These are phyloP conservation scores for Columba livia DNA, from an alignment of 2,113 vertebrate species.

Conservation along the genomic window DNA sequence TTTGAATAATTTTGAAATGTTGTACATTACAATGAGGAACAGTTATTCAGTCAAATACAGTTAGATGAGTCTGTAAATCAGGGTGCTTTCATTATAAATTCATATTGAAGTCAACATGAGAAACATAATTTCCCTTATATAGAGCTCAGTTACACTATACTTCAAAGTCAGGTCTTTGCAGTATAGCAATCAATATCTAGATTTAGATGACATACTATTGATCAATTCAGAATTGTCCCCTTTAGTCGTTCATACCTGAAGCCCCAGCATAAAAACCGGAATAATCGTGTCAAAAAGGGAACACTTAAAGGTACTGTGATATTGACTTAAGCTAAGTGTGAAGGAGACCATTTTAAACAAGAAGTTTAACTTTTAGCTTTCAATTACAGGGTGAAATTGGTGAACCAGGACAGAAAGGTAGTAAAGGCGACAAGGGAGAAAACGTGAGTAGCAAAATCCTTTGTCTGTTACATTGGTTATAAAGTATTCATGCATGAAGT, in stretches of 20 bases:
- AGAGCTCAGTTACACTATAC: conserved; percentile 13
- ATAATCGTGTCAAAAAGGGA: conserved; percentile 40
- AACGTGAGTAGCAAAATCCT: conserved; percentile 80
- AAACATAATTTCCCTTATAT: conserved; percentile 39
- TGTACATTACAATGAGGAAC: background rate
- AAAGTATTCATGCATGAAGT: background rate
- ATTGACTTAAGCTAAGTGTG: background rate
- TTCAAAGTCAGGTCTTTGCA: conserved; percentile 46
- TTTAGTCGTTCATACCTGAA: conserved; percentile 67
- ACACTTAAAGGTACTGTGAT: conserved; percentile 40
- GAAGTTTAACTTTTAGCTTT: conserved; percentile 52
- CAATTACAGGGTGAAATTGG: conserved; percentile 92
- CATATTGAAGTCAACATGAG: background rate
- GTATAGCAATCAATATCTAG: conserved; percentile 52
- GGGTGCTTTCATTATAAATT: background rate
- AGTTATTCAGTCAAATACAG: background rate
- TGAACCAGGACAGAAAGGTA: conserved; percentile 95
- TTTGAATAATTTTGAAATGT: background rate
- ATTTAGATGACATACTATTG: conserved; percentile 63
- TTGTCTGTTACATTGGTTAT: background rate
- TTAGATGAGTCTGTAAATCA: conserved; percentile 9
- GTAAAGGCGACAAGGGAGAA: conserved; percentile 96
- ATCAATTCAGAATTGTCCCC: conserved; percentile 66
- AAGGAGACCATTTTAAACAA: background rate
- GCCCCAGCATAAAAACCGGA: background rate